Percentiles rank a stretch among this genome's conserved stretches.
These are phyloP conservation scores for Sisyra terminalis DNA, from an alignment of 2,888 invertebrate genomes.

Conservation along the genomic window DNA sequence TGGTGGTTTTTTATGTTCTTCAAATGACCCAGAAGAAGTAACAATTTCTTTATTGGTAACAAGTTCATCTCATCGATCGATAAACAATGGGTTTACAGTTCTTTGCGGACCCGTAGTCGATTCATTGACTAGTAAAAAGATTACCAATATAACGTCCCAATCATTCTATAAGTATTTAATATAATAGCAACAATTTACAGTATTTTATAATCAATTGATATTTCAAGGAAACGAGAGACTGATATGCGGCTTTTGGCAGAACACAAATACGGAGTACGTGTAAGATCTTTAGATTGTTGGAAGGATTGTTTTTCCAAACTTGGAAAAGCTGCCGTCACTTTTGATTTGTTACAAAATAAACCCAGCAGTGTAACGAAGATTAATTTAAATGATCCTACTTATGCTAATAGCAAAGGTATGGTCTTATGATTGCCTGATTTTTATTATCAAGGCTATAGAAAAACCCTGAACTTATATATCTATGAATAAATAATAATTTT, in stretches of 20 bases:
- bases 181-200: background rate
- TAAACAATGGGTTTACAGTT: slow-evolving; percentile 12
- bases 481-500: slow-evolving; percentile 6
- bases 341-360: slow-evolving; percentile 52
- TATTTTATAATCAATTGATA: slow-evolving; percentile 32
- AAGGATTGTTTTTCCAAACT: slow-evolving; percentile 37
- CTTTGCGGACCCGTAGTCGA: slow-evolving; percentile 45
- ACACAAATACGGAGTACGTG: slow-evolving; percentile 46
- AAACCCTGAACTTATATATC: too few species aligned
- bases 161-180: slow-evolving; percentile 34
- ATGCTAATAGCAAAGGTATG: slow-evolving; percentile 36
- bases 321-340: slow-evolving; percentile 45
- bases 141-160: slow-evolving; percentile 27
- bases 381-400: slow-evolving; percentile 26
- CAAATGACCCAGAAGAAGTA: too few species aligned
- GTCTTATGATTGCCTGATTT: background rate
- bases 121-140: slow-evolving; percentile 34
- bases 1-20: too few species aligned
- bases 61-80: too few species aligned
- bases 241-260: slow-evolving; percentile 50
- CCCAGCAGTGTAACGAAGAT: slow-evolving; percentile 41
- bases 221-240: slow-evolving; percentile 33
- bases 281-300: slow-evolving; percentile 31
- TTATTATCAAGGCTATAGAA: slow-evolving; percentile 8
- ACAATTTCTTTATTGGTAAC: too few species aligned